These are phyloP conservation scores for Nycticryphes semicollaris DNA, from an alignment of 2,113 vertebrate species.

Conservation along the genomic window DNA sequence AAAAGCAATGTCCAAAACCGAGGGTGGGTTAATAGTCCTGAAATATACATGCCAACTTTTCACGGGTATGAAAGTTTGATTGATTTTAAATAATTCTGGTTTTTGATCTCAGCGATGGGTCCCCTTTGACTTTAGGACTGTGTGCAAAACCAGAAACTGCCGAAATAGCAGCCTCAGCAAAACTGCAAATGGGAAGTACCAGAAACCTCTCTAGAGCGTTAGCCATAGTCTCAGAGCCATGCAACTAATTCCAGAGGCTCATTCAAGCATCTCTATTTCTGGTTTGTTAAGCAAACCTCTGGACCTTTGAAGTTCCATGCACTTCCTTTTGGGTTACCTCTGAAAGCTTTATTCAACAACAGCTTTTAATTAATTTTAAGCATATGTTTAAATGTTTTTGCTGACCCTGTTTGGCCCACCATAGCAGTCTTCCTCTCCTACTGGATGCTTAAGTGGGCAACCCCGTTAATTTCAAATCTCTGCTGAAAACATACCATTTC, in stretches of 20 bases:
- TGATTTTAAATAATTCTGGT: background rate
- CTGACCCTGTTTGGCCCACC: background rate
- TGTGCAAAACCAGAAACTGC: background rate
- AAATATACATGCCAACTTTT: fast-evolving
- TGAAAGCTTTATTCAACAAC: background rate
- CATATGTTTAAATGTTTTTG: background rate
- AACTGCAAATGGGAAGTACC: background rate
- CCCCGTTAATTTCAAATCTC: background rate
- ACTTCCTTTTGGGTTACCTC: background rate
- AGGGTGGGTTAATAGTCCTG: background rate
- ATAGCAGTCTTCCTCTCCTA: background rate
- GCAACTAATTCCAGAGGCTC: background rate
- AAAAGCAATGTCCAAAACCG: background rate
- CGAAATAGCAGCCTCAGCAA: background rate
- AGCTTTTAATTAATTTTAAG: background rate
- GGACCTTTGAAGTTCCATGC: background rate
- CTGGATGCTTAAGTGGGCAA: background rate
- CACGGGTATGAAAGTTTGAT: background rate
- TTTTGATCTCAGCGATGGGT: background rate
- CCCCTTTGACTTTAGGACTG: background rate
- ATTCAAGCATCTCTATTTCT: background rate
- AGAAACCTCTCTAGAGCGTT: background rate
- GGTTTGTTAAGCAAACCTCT: background rate
- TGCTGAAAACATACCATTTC: background rate
- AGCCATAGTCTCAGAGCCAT: fast-evolving